These are phyloP conservation scores for Pseudococcus viburni DNA, from an alignment of 2,888 invertebrate genomes.

Conservation along the genomic window DNA sequence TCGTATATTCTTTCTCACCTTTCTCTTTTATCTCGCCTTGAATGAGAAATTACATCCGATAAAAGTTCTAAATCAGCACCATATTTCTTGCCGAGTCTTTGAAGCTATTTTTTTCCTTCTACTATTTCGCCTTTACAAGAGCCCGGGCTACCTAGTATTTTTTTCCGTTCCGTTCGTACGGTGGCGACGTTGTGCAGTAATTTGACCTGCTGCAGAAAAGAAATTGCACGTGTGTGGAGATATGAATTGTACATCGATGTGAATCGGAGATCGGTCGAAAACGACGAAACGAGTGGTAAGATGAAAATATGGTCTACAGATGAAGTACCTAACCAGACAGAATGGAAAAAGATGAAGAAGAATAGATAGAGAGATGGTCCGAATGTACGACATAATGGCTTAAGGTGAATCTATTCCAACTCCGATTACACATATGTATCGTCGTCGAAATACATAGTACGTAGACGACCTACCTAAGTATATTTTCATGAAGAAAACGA, in stretches of 20 bases:
- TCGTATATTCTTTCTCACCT: constrained; percentile 34
- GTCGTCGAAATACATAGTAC: neutral
- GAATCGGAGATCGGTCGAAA: neutral
- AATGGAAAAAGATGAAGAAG: neutral
- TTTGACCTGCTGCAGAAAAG: neutral
- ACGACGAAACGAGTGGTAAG: too few species aligned
- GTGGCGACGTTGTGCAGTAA: neutral
- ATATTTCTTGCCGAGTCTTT: constrained; percentile 61
- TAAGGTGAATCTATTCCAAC: neutral
- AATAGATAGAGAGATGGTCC: neutral
- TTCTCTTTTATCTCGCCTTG: constrained; percentile 55
- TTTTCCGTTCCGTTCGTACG: neutral
- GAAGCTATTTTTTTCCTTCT: constrained; percentile 23
- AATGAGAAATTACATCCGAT: constrained; percentile 66
- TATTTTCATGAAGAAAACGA: constrained; percentile 17
- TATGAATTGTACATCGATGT: neutral
- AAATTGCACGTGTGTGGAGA: neutral
- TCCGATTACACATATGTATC: neutral
- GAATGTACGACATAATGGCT: neutral
- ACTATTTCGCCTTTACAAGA: neutral
- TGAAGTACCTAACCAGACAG: neutral
- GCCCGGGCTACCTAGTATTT: neutral
- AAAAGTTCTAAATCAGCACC: constrained; percentile 64
- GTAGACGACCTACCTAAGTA: neutral
- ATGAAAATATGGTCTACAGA: neutral